phyloP scores from a whole-genome alignment of 2,888 invertebrate genomes.

The Ophion ventricosus region DNA sequence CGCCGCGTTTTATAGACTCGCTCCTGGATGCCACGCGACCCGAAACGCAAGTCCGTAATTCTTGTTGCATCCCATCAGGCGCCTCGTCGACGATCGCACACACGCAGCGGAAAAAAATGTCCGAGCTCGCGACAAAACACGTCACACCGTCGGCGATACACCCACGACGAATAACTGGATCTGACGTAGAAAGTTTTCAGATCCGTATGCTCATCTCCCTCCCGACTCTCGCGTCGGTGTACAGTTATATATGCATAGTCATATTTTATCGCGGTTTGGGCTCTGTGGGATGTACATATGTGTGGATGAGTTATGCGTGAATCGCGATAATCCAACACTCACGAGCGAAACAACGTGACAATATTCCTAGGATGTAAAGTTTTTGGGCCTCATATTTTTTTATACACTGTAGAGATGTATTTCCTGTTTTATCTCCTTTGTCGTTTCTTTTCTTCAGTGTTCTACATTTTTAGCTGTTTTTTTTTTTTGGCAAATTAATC shows the following conservation, averaged over 20 bases:
- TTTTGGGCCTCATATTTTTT: neutral
- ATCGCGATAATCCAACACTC: neutral
- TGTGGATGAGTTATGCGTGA: conserved; percentile 14
- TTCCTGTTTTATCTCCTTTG: neutral
- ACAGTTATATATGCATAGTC: conserved; percentile 31
- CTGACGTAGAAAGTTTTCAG: conserved; percentile 55
- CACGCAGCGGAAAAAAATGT: conserved; percentile 9
- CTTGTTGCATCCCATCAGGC: conserved; percentile 52
- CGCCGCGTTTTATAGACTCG: conserved; percentile 66
- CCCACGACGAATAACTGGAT: conserved; percentile 60
- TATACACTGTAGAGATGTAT: neutral
- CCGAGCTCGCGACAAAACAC: conserved; percentile 24
- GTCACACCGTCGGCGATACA: conserved; percentile 44
- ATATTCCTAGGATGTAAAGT: neutral
- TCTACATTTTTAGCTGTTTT: neutral
- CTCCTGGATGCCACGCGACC: conserved; percentile 49
- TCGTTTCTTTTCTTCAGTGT: neutral
- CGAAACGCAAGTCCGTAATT: conserved; percentile 31
- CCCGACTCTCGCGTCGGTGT: conserved; percentile 22
- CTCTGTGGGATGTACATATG: neutral
- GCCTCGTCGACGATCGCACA: conserved; percentile 8
- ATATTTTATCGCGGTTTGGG: conserved; percentile 20
- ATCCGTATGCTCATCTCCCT: conserved; percentile 36
- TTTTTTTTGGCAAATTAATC: neutral
- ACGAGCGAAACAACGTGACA: neutral